These are phyloP conservation scores for Karalla daura DNA, from an alignment of 2,797 vertebrate species.

Conservation along the genomic window DNA sequence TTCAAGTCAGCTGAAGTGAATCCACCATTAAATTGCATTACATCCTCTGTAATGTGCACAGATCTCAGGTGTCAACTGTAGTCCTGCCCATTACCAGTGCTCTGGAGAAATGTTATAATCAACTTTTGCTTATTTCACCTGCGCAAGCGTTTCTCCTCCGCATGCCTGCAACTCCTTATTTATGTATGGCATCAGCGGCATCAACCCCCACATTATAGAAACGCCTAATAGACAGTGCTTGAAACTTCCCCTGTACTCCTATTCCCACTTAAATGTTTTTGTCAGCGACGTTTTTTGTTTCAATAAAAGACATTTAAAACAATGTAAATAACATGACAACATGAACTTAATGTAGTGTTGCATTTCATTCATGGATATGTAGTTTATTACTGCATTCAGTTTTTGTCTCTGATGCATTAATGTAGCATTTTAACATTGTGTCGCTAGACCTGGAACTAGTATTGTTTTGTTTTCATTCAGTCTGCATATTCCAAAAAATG, in stretches of 20 bases:
- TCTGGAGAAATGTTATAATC: constrained; percentile 3
- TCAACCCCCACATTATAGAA: background rate
- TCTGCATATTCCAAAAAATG: too few species aligned
- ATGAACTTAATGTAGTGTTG: background rate
- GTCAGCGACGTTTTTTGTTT: too few species aligned
- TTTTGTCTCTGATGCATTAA: background rate
- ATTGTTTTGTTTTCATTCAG: background rate
- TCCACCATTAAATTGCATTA: background rate
- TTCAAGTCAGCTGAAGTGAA: too few species aligned
- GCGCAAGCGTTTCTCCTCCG: background rate
- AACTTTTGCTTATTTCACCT: constrained; percentile 9
- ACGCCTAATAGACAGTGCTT: too few species aligned
- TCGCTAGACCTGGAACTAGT: background rate
- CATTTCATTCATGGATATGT: too few species aligned
- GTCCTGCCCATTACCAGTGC: constrained; percentile 4
- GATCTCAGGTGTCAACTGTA: background rate
- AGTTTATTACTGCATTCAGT: too few species aligned
- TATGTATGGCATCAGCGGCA: background rate
- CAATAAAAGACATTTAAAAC: too few species aligned
- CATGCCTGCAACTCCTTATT: background rate
- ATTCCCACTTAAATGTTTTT: too few species aligned
- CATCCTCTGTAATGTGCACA: background rate
- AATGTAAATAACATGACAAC: too few species aligned
- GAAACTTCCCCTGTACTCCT: too few species aligned
- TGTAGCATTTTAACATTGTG: too few species aligned